Evolutionary conservation across 2,888 invertebrate genomes (phyloP).

Genomic region (Ditula angustiorana): DNA sequence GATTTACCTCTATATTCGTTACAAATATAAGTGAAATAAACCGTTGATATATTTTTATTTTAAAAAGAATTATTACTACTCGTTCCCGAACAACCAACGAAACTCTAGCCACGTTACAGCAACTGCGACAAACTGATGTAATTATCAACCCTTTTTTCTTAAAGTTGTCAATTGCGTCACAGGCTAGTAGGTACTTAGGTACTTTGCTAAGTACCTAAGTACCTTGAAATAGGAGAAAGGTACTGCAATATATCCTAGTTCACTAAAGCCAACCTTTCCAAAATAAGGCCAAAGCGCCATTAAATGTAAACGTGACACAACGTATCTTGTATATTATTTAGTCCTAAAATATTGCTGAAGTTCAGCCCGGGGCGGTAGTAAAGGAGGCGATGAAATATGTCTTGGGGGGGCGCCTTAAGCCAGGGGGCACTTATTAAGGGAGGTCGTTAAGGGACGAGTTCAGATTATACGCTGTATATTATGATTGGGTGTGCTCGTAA

Average conservation of each 20-base stretch:
- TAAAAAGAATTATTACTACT: too few species aligned
- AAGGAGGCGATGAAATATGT: slow-evolving; percentile 82
- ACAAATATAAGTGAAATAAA: too few species aligned
- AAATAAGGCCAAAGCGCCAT: background rate
- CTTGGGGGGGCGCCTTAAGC: slow-evolving; percentile 56
- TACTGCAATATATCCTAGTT: background rate
- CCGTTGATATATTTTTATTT: too few species aligned
- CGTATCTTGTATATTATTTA: slow-evolving; percentile 19
- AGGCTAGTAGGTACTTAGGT: too few species aligned
- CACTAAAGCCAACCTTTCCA: background rate
- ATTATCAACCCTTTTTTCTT: too few species aligned
- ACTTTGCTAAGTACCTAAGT: too few species aligned
- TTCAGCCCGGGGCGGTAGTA: slow-evolving; percentile 62
- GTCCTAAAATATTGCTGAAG: slow-evolving; percentile 9
- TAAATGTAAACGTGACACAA: slow-evolving; percentile 14
- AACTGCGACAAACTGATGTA: too few species aligned
- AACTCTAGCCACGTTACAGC: too few species aligned
- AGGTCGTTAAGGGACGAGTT: slow-evolving; percentile 21
- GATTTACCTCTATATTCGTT: too few species aligned
- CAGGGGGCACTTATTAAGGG: slow-evolving; percentile 40
- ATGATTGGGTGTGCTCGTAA: slow-evolving; percentile 15
- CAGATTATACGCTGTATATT: slow-evolving; percentile 13
- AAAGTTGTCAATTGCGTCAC: too few species aligned
- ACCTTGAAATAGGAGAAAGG: too few species aligned
- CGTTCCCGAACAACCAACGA: too few species aligned